Evolutionary conservation across 2,888 invertebrate species (phyloP).

Genomic region (Dichetophora obliterata): DNA sequence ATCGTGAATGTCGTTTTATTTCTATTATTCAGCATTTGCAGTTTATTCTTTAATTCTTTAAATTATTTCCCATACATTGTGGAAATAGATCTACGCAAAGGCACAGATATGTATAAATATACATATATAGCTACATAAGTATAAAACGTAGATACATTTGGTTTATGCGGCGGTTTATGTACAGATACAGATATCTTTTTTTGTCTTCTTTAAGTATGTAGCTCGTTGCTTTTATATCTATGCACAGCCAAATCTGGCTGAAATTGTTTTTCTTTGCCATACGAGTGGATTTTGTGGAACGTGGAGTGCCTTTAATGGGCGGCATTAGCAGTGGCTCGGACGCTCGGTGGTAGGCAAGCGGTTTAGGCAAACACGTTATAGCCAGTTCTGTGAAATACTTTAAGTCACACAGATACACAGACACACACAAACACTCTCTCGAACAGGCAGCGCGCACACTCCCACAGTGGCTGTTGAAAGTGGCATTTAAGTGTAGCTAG

Average conservation of each 20-base stretch:
- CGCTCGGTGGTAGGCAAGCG: not conserved
- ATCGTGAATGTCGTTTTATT: too few relatives aligned
- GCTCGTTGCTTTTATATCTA: not conserved
- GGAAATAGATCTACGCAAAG: not conserved
- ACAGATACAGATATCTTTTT: not conserved
- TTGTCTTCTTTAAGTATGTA: not conserved
- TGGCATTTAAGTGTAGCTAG: not conserved
- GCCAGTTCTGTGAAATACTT: conserved; percentile 14
- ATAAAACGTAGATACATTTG: not conserved
- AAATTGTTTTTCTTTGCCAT: conserved; percentile 13
- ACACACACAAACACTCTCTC: not conserved
- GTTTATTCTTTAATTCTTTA: conserved; percentile 33
- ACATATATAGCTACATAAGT: not conserved
- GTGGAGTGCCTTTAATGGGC: conserved; percentile 25
- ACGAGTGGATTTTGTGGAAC: conserved; percentile 23
- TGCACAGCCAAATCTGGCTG: conserved; percentile 5
- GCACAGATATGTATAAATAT: too few relatives aligned
- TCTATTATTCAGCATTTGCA: conserved; percentile 13
- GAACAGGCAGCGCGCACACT: not conserved
- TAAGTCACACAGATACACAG: not conserved
- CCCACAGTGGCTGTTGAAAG: not conserved
- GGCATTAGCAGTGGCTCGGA: not conserved
- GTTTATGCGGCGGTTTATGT: not conserved
- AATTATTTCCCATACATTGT: conserved; percentile 23
- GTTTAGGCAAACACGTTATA: conserved; percentile 20